A percentile compares a stretch with the other conserved stretches of the same genome.
Conservation (phyloP, 2,888 invertebrate species). For the Hyposoter didymator region DNA sequence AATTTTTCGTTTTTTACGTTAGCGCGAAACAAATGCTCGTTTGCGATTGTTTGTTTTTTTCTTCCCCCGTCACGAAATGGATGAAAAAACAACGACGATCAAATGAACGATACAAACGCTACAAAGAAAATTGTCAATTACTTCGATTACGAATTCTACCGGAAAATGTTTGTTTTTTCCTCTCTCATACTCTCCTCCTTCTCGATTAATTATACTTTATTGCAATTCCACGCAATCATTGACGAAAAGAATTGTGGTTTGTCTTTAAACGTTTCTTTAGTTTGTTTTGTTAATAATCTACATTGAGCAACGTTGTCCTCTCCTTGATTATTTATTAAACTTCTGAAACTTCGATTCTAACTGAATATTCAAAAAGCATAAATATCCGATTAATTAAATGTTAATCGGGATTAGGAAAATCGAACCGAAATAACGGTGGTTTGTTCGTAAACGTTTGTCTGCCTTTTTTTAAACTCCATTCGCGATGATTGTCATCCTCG, state of each 20-base stretch:
- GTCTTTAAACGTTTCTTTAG: not conserved
- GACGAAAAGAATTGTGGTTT: slow-evolving; percentile 47
- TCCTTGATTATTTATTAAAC: slow-evolving; percentile 29
- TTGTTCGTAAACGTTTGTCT: slow-evolving; percentile 69
- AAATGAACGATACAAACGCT: slow-evolving; percentile 63
- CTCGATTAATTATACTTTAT: slow-evolving; percentile 56
- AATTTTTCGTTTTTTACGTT: not conserved
- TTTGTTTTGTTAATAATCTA: slow-evolving; percentile 74
- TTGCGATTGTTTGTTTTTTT: not conserved
- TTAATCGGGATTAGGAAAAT: slow-evolving; percentile 49
- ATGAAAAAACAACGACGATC: slow-evolving; percentile 19
- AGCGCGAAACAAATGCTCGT: slow-evolving; percentile 5
- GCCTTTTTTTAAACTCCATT: slow-evolving; percentile 51
- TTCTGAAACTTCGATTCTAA: slow-evolving; percentile 67
- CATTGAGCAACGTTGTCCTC: slow-evolving; percentile 77
- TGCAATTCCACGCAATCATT: slow-evolving; percentile 64
- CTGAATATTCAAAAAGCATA: slow-evolving; percentile 67
- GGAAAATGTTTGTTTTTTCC: not conserved
- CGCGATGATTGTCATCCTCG: slow-evolving; percentile 79
- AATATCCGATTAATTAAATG: slow-evolving; percentile 30
- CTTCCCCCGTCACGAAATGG: not conserved
- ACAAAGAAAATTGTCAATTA: slow-evolving; percentile 50
- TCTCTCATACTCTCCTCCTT: slow-evolving; percentile 5
- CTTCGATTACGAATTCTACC: slow-evolving; percentile 17
- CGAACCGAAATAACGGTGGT: slow-evolving; percentile 68